These are phyloP conservation scores for Agrilus mali DNA, from an alignment of 2,888 invertebrate species.

Conservation along the genomic window DNA sequence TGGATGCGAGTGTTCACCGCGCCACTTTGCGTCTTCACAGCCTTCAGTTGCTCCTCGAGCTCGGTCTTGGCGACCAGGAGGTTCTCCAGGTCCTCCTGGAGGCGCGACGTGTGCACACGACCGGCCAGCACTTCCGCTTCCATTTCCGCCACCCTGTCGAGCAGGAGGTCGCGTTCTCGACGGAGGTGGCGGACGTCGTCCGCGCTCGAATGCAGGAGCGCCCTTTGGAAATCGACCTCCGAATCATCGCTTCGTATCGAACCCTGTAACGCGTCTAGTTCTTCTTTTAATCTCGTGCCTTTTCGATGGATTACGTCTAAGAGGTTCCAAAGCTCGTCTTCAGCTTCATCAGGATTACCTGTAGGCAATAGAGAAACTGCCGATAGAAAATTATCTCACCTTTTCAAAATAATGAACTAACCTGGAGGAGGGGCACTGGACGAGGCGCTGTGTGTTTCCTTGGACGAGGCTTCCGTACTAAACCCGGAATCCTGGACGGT, in stretches of 20 bases:
- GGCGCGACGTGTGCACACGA: conserved; percentile 49
- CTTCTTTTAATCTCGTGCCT: conserved; percentile 47
- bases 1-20: conserved; percentile 45
- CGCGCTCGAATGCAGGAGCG: conserved; percentile 29
- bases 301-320: conserved; percentile 78
- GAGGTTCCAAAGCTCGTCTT: conserved; percentile 76
- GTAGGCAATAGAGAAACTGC: conserved; percentile 11
- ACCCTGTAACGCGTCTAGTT: conserved; percentile 48
- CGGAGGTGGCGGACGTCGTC: conserved; percentile 51
- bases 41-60: conserved; percentile 45
- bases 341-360: conserved; percentile 38
- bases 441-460: conserved; percentile 63
- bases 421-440: conserved; percentile 43
- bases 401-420: no score
- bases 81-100: conserved; percentile 50
- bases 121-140: conserved; percentile 60
- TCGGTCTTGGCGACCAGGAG: conserved; percentile 44
- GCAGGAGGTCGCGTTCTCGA: conserved; percentile 60
- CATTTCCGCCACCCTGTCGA: conserved; percentile 63
- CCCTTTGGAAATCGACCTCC: conserved; percentile 26
- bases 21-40: conserved; percentile 42
- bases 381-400: no score
- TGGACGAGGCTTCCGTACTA: conserved; percentile 78
- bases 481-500: conserved; percentile 76
- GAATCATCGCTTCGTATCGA: conserved; percentile 27